Conservation (phyloP, 2,888 invertebrate species). For the Melinaea menophilus region DNA sequence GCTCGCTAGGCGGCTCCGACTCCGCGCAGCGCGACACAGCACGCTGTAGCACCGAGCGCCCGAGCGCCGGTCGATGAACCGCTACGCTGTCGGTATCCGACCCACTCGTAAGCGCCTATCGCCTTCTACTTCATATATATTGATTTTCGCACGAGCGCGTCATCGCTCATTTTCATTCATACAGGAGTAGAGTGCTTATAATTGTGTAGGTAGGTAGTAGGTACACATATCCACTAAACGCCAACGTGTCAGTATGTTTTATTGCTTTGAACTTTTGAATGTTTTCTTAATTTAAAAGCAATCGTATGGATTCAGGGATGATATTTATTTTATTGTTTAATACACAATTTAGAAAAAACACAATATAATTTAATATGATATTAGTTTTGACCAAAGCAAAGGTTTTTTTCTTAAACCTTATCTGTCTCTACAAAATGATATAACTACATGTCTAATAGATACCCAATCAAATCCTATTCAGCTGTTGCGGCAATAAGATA, state of each 20-base stretch:
- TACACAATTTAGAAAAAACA: too few relatives aligned
- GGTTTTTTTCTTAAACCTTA: too few relatives aligned
- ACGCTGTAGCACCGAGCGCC: conserved; percentile 27
- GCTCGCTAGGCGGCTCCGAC: conserved; percentile 26
- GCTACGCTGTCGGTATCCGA: conserved; percentile 23
- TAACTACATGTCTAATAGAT: too few relatives aligned
- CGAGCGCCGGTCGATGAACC: conserved; percentile 31
- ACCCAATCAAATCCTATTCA: too few relatives aligned
- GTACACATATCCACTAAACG: not conserved
- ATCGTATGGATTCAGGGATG: too few relatives aligned
- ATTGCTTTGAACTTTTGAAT: not conserved
- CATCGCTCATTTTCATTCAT: conserved; percentile 37
- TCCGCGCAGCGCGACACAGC: conserved; percentile 26
- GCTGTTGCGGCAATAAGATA: too few relatives aligned
- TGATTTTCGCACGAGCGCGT: conserved; percentile 39
- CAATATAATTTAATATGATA: too few relatives aligned
- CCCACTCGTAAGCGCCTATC: conserved; percentile 27
- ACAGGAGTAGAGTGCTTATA: conserved; percentile 31
- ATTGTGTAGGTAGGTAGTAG: conserved; percentile 16
- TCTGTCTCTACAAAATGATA: too few relatives aligned
- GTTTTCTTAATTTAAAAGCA: too few relatives aligned
- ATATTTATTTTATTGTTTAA: too few relatives aligned
- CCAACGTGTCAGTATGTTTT: not conserved
- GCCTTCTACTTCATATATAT: conserved; percentile 40
- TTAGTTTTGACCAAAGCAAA: too few relatives aligned